A percentile compares a stretch with the other conserved stretches of the same genome.
phyloP scores from a whole-genome alignment of 2,888 invertebrate genomes.

The Meganola albula region DNA sequence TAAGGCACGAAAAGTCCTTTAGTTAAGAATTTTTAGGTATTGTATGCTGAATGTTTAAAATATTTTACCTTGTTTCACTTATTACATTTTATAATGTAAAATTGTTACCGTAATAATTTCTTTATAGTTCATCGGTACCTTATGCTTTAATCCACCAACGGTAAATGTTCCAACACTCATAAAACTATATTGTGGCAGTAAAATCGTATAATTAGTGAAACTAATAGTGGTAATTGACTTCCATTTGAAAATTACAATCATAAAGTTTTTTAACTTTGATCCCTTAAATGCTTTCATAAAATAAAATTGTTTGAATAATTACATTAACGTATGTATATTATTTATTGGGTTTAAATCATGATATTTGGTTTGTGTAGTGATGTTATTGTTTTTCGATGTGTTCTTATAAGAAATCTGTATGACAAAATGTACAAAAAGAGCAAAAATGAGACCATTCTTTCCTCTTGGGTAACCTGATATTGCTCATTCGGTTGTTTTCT shows the following conservation, averaged over 20 bases:
- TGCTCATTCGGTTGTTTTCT: slow-evolving; percentile 73
- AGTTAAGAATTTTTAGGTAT: no score
- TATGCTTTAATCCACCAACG: slow-evolving; percentile 48
- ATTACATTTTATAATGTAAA: slow-evolving; percentile 47
- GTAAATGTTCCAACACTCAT: slow-evolving; percentile 60
- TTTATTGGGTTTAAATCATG: slow-evolving; percentile 28
- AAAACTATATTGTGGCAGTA: slow-evolving; percentile 65
- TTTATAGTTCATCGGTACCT: slow-evolving; percentile 49
- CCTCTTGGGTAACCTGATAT: slow-evolving; percentile 65
- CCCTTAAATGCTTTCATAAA: slow-evolving; percentile 39
- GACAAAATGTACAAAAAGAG: slow-evolving; percentile 55
- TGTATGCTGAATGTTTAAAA: background rate
- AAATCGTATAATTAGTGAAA: slow-evolving; percentile 71
- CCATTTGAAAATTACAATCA: slow-evolving; percentile 54
- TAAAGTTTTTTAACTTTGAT: slow-evolving; percentile 45
- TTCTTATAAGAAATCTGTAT: slow-evolving; percentile 38
- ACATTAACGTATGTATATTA: slow-evolving; percentile 27
- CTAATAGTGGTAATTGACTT: slow-evolving; percentile 65
- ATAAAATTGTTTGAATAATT: slow-evolving; percentile 40
- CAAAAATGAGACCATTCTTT: slow-evolving; percentile 56
- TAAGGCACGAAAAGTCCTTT: no score
- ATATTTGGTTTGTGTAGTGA: slow-evolving; percentile 25
- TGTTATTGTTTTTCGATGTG: slow-evolving; percentile 24
- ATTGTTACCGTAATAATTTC: slow-evolving; percentile 57
- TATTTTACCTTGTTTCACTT: slow-evolving; percentile 26